phyloP scores from a whole-genome alignment of 2,888 invertebrate species.

The Yponomeuta cagnagella region DNA sequence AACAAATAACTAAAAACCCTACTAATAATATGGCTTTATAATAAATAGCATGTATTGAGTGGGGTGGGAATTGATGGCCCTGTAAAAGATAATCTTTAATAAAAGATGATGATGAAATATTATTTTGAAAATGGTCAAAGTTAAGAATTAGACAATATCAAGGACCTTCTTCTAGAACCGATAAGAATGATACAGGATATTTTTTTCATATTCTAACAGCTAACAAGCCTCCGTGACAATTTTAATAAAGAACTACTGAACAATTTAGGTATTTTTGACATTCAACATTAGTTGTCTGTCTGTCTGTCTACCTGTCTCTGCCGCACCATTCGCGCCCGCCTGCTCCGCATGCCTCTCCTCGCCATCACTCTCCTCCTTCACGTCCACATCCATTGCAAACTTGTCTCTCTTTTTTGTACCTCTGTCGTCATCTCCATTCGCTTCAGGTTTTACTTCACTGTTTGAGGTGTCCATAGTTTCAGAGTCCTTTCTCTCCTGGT shows the following conservation, averaged over 20 bases:
- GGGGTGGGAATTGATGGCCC: no score
- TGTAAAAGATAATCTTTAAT: no score
- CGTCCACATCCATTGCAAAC: slow-evolving; percentile 58
- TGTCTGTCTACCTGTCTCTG: not conserved
- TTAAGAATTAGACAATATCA: no score
- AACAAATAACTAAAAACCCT: no score
- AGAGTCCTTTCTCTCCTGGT: slow-evolving; percentile 19
- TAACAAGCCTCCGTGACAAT: no score
- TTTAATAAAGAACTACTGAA: not conserved
- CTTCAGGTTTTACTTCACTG: slow-evolving; percentile 20
- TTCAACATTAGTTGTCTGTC: not conserved
- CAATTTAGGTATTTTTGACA: not conserved
- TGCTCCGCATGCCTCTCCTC: slow-evolving; percentile 32
- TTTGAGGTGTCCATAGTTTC: slow-evolving; percentile 17
- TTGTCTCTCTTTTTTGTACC: slow-evolving; percentile 48
- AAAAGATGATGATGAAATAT: no score
- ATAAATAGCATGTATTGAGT: no score
- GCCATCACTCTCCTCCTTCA: slow-evolving; percentile 61
- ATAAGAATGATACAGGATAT: no score
- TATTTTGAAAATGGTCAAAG: no score
- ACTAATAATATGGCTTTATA: no score
- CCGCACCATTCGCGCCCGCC: not conserved
- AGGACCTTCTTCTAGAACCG: no score
- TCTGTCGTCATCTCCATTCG: slow-evolving; percentile 29
- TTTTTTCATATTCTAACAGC: no score